Percentiles rank a stretch among this genome's conserved stretches.
Conservation (phyloP, 2,888 invertebrate genomes). For the Netelia virgata region DNA sequence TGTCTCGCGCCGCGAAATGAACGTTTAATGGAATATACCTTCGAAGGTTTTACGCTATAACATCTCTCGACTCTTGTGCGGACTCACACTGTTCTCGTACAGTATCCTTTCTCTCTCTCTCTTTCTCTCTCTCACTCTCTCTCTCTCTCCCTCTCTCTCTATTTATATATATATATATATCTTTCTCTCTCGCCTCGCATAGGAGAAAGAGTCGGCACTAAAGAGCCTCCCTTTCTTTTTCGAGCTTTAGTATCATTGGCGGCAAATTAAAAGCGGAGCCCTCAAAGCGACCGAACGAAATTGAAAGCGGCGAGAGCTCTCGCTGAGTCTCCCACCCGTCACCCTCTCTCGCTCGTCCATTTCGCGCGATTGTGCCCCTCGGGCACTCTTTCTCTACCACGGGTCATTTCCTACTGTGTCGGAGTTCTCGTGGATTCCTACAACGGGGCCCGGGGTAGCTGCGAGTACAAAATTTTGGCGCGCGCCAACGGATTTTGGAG, state of each 20-base stretch:
- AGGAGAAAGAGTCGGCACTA: slow-evolving; percentile 51
- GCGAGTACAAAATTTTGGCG: slow-evolving; percentile 1
- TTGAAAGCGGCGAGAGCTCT: slow-evolving; percentile 71
- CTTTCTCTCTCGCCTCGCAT: neutral
- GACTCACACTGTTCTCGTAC: slow-evolving; percentile 4
- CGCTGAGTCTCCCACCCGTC: slow-evolving; percentile 32
- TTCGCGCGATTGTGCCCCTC: slow-evolving; percentile 55
- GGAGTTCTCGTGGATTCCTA: slow-evolving; percentile 16
- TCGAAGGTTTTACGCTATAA: slow-evolving; percentile 53
- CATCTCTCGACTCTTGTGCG: slow-evolving; percentile 14
- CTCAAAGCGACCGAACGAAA: slow-evolving; percentile 78
- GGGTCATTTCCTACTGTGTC: slow-evolving; percentile 48
- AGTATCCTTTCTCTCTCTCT: neutral
- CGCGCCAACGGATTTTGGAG: slow-evolving; percentile 73
- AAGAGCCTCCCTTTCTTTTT: slow-evolving; percentile 71
- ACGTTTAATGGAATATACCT: slow-evolving; percentile 75
- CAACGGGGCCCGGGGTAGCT: neutral
- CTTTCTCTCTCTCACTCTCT: no score
- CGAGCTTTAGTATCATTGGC: slow-evolving; percentile 79
- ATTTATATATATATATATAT: no score
- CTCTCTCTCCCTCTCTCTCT: no score
- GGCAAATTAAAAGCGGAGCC: slow-evolving; percentile 77
- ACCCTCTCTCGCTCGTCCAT: slow-evolving; percentile 66
- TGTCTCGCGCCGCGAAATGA: slow-evolving; percentile 70
- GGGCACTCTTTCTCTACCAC: slow-evolving; percentile 48